Evolutionary conservation across 2,113 vertebrate species (phyloP), one percentile per base, ranked within the genome.

Genomic region (Larimichthys crocea): DNA sequence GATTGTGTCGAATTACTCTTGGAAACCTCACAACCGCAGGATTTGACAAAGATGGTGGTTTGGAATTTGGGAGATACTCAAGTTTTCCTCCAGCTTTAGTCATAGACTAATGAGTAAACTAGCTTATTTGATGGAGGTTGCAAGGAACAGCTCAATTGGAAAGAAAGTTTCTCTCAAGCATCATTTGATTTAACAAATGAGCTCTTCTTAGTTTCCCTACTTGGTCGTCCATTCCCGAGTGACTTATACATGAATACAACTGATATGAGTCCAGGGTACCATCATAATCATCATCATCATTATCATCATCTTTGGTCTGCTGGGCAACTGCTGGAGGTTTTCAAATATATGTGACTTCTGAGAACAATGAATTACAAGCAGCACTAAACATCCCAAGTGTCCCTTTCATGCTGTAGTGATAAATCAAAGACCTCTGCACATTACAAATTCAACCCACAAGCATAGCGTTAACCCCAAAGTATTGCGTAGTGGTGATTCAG

Each of bases 161-260:
- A 72, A 57, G 19, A 72, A 80, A 70, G 76, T 86, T 83, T 65
- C n/a, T 63, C 53, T 69, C 48, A 59, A 49, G 75, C 63, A 71
- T 73, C 48, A 68, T 69, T 79, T 79, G 31, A 73, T 22, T 74
- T 76, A 79, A 76, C 20, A 77, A 77, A 66, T 50, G 16, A 65
- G 22, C 44, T 74, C 64, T 16, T 59, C 29, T 57, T 12, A 60
- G 20, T 55, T 66, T 63, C 67, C 56, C 24, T 44, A 24, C 52
- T 69, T 22, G 4, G 29, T 26, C 3, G 1, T 52, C 26, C 20
- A 71, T 48, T 55, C 73, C 17, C 63, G 15, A 29, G 3, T 9
- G 49, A 50, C 15, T 46, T 53, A 40, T 40, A 40, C 35, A 8
- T 40, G 35, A 40, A 40, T 40, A 40, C 29, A 53, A 7, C 4